Base-by-base conservation (phyloP, 2,113 vertebrate species). In the Saguinus midas region DNA sequence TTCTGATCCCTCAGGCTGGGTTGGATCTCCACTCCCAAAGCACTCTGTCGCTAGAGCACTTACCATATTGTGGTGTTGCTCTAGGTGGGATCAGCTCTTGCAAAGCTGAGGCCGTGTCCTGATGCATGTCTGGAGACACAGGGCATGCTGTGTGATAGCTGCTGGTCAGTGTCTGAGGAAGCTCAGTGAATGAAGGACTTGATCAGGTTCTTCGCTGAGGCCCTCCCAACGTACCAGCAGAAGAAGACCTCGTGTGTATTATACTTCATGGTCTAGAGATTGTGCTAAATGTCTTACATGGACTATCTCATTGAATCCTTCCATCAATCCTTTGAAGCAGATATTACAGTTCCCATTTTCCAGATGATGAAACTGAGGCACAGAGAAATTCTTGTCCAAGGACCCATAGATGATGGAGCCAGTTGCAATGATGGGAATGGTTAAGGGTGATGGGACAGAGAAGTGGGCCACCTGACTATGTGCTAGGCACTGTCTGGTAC, bases 401-500 rank as follows among this genome's bases (percentile, higher is more conserved):
- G 45, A 40, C 70, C 58, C 35, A 5, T 10, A 8, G 61, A 32
- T 8, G 52, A 6, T 12, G 64, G 84, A 61, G 72, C 82, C 92
- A 45, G 0, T 14, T 4, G 21, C 70, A 50, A 0, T 3, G 17
- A 37, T 14, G 20, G 88, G 68, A 12, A 27, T 5, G 23, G 32
- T 40, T 8, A 10, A 40, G 48, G 64, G 11, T 0, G 6, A 27
- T 0, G 1, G 32, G 1, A 35, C 3, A 3, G n/a, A 37, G 48
- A 2, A 45, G 9, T 21, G 64, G 29, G 32, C 7, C 32, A 2
- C 21, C 73, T 10, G 25, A 10, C 75, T 16, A 1, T 16, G 55
- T 6, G 11, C 8, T 1, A 4, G 50, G 25, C 82, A 5, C n/a
- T 3, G 0, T 21, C 3, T 1, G 29, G 58, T 4, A 1, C 64